phyloP scores from a whole-genome alignment of 2,888 invertebrate genomes.

The Temnothorax unifasciatus region DNA sequence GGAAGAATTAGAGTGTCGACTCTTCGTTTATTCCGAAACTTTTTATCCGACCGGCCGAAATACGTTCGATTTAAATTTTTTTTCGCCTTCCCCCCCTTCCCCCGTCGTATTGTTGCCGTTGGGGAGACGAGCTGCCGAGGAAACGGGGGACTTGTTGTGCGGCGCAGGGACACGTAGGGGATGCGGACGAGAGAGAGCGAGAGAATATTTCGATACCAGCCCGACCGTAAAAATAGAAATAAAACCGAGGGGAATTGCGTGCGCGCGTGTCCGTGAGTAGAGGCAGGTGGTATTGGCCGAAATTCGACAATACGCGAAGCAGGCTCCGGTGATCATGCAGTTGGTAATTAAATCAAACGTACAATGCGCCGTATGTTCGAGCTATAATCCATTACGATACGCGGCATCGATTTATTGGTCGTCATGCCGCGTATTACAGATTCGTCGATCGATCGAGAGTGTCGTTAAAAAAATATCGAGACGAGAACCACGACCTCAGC shows the following conservation, averaged over 20 bases:
- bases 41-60: conserved; percentile 65
- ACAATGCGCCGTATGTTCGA: conserved; percentile 37
- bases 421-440: conserved; percentile 37
- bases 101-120: conserved; percentile 47
- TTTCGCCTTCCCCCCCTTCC: neutral
- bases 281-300: conserved; percentile 48
- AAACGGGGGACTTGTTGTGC: conserved; percentile 41
- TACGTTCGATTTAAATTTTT: conserved; percentile 57
- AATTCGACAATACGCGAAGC: conserved; percentile 44
- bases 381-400: conserved; percentile 56
- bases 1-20: conserved; percentile 75
- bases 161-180: conserved; percentile 5
- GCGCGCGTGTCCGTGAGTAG: conserved; percentile 32
- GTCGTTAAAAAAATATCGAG: conserved; percentile 33
- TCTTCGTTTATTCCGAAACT: conserved; percentile 75
- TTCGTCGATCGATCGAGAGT: conserved; percentile 37
- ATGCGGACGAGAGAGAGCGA: conserved; percentile 38
- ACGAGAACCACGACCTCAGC: neutral
- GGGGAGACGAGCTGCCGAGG: conserved; percentile 42
- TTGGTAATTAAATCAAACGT: conserved; percentile 69
- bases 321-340: conserved; percentile 51
- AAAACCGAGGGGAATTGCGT: conserved; percentile 53
- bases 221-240: conserved; percentile 68
- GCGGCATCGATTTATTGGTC: conserved; percentile 59
- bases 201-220: conserved; percentile 65